Evolutionary conservation across 2,888 invertebrate species (phyloP).

Genomic region (Eupithecia insigniata): DNA sequence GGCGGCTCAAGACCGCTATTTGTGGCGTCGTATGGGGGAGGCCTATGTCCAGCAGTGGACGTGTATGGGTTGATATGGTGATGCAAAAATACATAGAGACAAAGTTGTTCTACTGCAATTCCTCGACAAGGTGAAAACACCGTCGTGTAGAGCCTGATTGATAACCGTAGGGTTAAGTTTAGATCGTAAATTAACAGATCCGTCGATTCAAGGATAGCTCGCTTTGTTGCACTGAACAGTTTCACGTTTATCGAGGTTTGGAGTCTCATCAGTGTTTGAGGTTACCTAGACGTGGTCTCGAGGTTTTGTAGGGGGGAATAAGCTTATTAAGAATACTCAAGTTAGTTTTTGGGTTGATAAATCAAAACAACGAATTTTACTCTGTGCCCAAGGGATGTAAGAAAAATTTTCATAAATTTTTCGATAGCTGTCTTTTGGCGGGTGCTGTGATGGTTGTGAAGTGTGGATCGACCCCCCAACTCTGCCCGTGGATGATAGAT

Average conservation of each 20-base stretch:
- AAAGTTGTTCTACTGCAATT: not conserved
- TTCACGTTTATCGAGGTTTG: not conserved
- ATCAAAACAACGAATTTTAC: too few relatives aligned
- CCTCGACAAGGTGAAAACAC: slow-evolving; percentile 24
- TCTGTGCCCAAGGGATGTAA: too few relatives aligned
- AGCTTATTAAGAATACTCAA: not conserved
- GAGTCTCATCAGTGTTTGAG: not conserved
- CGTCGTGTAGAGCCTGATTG: slow-evolving; percentile 44
- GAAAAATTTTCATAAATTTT: too few relatives aligned
- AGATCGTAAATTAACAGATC: slow-evolving; percentile 48
- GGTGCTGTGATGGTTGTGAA: too few relatives aligned
- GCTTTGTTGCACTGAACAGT: slow-evolving; percentile 22
- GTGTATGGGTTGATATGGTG: too few relatives aligned
- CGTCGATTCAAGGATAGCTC: slow-evolving; percentile 35
- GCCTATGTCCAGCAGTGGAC: too few relatives aligned
- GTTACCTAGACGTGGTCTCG: not conserved
- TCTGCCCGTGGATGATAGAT: not conserved
- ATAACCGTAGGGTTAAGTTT: slow-evolving; percentile 45
- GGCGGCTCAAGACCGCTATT: too few relatives aligned
- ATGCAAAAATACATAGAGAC: not conserved
- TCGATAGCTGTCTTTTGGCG: too few relatives aligned
- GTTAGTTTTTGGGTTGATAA: too few relatives aligned
- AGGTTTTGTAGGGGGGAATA: not conserved
- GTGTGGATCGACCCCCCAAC: too few relatives aligned
- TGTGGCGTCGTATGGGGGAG: too few relatives aligned